Evolutionary conservation across 2,797 vertebrate genomes (phyloP), one percentile per base, ranked within the genome.

Genomic region (Gephyroberyx darwinii): DNA sequence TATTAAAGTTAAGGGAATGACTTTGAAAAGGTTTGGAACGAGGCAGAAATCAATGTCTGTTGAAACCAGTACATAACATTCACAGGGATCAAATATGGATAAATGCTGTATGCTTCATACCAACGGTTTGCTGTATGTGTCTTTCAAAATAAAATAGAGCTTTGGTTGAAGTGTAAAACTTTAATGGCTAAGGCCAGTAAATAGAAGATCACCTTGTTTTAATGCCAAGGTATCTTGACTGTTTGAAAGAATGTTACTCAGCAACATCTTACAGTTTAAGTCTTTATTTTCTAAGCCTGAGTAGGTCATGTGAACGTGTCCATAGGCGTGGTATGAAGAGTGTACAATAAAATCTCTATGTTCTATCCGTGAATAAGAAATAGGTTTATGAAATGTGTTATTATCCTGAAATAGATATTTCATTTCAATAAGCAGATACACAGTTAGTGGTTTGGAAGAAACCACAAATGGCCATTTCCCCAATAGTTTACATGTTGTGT

Each of bases 311-410:
- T 57, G 26, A 70, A 41, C 19, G 56, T 31, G 22, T 62, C 56
- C 68, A 8, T 65, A 69, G 52, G 50, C 58, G 68, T 22, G 12
- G 8, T 63, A 68, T 48, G 76, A 43, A 2, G 57, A 41, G 35
- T 77, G 47, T 71, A 43, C 55, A 64, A 59, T 62, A 53, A 71
- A 48, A 55, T 48, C 59, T 74, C 51, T 83, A 52, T 83, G 54
- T 63, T 61, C 71, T 75, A 71, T 80, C 37, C 30, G 52, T 33
- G 2, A 69, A 55, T 87, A 84, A 86, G 86, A 81, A 12, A 57
- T 75, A 86, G 72, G 70, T 56, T 67, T 74, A 76, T 37, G 31
- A 66, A 43, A 71, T 39, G 33, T 35, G 5, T 22, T 14, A 35
- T 39, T 58, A 53, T 77, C 54, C 60, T 78, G 37, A 76, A 53